Conservation (phyloP, 2,888 invertebrate genomes). For the Cybosia mesomella region DNA sequence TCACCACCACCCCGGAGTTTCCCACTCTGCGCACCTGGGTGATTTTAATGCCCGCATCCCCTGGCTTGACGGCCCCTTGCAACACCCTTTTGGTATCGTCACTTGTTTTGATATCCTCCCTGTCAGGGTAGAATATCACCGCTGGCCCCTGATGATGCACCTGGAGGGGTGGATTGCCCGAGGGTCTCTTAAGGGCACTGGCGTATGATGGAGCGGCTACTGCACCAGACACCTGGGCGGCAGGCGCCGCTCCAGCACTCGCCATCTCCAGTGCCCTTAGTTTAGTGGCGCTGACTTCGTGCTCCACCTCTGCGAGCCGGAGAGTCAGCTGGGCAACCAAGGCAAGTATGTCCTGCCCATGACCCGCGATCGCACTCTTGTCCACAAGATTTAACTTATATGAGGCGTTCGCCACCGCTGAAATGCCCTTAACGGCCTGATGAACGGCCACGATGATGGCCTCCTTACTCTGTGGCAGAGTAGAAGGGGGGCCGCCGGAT, state of each 20-base stretch:
- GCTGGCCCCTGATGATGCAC: slow-evolving; percentile 17
- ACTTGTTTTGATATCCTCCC: background rate
- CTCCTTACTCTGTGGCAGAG: background rate
- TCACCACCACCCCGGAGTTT: slow-evolving; percentile 23
- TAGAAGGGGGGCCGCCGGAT: no score
- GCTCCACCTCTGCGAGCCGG: no score
- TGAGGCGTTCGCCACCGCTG: background rate
- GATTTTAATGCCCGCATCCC: slow-evolving; percentile 2
- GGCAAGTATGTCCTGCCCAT: no score
- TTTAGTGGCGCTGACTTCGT: no score
- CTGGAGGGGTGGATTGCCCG: background rate
- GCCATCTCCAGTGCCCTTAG: no score
- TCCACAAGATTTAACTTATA: slow-evolving; percentile 14
- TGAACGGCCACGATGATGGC: background rate
- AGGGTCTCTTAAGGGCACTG: background rate
- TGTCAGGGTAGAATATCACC: slow-evolving; percentile 24
- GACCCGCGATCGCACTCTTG: background rate
- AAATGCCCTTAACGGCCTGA: background rate
- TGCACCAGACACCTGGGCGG: background rate
- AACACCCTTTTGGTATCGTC: slow-evolving; percentile 27
- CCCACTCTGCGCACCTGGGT: slow-evolving; percentile 5
- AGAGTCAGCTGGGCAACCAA: no score
- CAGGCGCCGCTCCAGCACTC: background rate
- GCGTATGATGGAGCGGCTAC: background rate
- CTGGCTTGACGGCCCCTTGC: slow-evolving; percentile 16